Base-by-base conservation (phyloP, 2,888 invertebrate genomes). In the Icerya purchasi region DNA sequence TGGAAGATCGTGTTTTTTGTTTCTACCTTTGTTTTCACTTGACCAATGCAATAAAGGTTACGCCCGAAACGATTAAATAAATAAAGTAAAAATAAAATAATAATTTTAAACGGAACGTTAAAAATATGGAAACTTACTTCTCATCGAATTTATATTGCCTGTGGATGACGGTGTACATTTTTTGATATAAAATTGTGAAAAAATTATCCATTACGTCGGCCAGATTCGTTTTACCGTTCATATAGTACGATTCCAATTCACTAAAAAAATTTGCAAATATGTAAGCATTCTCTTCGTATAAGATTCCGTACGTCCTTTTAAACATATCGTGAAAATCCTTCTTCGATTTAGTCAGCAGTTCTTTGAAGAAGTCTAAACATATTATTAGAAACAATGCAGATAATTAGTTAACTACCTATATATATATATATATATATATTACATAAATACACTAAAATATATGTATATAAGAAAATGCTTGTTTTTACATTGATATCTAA, bases 81-180 rank as follows among this genome's bases (percentile, higher is more conserved):
- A n/a, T n/a, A n/a, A n/a, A n/a, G n/a, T n/a, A n/a, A n/a, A n/a
- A n/a, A n/a, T n/a, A n/a, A n/a, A n/a, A n/a, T n/a, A n/a, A n/a
- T n/a, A n/a, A n/a, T n/a, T n/a, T n/a, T n/a, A n/a, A n/a, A n/a
- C n/a, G n/a, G n/a, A n/a, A n/a, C n/a, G n/a, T n/a, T n/a, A n/a
- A 51, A 52, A 49, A 52, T 21, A 21, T 54, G 8, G 10, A 54
- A 20, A 61, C 79, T 78, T 74, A 89, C 79, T 83, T 84, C 63
- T 86, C 84, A 70, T 89, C 85, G 69, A 93, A 91, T 63, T 78
- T 78, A 71, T 92, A 93, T 73, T 92, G 91, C n/a, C 84, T 79
- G 72, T 96, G 93, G 67, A 94, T 78, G 54, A 94, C 92, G 20
- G 84, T 84, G 74, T 94, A 94, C 92, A 96, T 94, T 72, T 88